Evolutionary conservation across 1,140 invertebrate genomes (phyloP), one percentile per base, ranked within the genome.

Genomic region (Panagrolaimus sp.): DNA sequence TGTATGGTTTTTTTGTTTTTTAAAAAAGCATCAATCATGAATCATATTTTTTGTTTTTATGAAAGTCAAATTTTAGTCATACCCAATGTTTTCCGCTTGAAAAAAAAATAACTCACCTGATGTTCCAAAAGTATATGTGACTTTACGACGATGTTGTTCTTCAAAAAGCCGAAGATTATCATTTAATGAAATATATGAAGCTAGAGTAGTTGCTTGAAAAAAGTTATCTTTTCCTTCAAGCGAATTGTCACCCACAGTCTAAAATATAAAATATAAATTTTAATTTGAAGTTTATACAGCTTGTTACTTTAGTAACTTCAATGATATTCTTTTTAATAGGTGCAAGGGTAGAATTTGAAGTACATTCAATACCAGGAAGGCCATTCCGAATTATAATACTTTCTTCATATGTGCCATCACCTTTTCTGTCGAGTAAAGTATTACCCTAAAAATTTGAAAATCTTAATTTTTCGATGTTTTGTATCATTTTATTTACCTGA

Each of bases 121-220:
- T 20, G 51, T 57, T 25, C 70, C 70, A 53, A 72, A 72, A 11
- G 70, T 61, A 63, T 72, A 72, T 16, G 46, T 63, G 44, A 72
- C 31, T 66, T 63, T 51, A 42, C 46, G 31, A 14, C 53, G 61
- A 25, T 72, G 69, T 62, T 72, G 70, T 66, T 72, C 61, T 63
- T 72, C 70, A 46, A 65, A 72, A 31, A 71, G 44, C 47, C 70
- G 14, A 0, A 72, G 70, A 38, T 72, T 72, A n/a, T 72, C 71
- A 25, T 72, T 72, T n/a, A 72, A 27, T 38, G 69, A 69, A 53
- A 72, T 72, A 25, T 72, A 72, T 7, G 70, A 72, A 20, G 46
- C 70, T 27, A 72, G 31, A 1, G 70, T 57, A 8, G 70, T 64
- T 20, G 70, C 70, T 72, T 67, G 57, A 43, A 72, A 72, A 46